Evolutionary conservation across 64 coral and sea anemone genomes (phyloP).

Genomic region (Montipora capricornis): DNA sequence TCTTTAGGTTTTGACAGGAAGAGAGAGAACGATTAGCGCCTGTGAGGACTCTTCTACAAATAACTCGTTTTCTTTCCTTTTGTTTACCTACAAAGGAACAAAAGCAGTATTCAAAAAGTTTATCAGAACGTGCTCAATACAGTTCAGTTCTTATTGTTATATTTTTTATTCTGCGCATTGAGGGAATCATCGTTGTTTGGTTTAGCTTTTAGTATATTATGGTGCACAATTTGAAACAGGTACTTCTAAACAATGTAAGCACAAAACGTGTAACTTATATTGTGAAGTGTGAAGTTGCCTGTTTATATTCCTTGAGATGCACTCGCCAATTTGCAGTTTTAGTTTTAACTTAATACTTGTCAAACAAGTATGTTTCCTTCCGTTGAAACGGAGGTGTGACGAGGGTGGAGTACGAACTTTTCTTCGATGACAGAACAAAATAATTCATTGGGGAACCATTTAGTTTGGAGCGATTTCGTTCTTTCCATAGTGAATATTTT

Average conservation of each 20-base stretch:
- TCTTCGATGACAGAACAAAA: background rate
- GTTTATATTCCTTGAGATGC: background rate
- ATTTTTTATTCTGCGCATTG: background rate
- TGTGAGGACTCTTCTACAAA: background rate
- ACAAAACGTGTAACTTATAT: background rate
- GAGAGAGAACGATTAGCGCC: background rate
- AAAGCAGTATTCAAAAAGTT: slow-evolving; percentile 30
- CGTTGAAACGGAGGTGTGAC: background rate
- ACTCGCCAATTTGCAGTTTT: background rate
- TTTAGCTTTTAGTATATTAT: background rate
- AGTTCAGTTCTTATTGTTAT: background rate
- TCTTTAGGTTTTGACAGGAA: background rate
- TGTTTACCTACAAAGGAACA: slow-evolving; percentile 7
- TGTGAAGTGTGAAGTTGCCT: background rate
- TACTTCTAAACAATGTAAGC: background rate
- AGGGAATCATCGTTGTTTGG: background rate
- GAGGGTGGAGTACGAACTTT: background rate
- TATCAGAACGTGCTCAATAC: slow-evolving; percentile 21
- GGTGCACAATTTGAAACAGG: background rate
- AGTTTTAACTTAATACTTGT: background rate
- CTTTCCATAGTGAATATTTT: background rate
- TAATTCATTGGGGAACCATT: background rate
- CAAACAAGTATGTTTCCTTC: background rate
- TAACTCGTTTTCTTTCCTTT: slow-evolving; percentile 21
- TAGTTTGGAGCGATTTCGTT: background rate